Evolutionary conservation across 2,888 invertebrate genomes (phyloP), one percentile per base, ranked within the genome.

Genomic region (Apodemia duryi): DNA sequence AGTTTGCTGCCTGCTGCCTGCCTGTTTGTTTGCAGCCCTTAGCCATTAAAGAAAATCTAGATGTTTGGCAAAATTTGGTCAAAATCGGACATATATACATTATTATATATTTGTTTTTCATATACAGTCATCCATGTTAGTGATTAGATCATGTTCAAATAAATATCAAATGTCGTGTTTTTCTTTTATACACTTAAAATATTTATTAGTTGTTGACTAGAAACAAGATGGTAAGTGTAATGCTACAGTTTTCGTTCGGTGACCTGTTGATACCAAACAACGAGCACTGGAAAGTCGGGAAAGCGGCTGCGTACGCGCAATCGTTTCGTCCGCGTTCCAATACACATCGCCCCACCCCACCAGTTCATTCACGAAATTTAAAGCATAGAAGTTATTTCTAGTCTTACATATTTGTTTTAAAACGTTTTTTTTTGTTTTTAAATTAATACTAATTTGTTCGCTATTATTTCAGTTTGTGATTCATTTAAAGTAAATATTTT

Each of bases 241-340:
- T 62, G 61, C 65, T 70, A 67, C 67, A 68, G 69, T 71, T 74
- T 73, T 74, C 67, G 72, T 69, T 69, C 68, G 69, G 66, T 74
- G 70, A 72, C 76, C 73, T 76, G 75, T 11, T 57, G 57, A 57
- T 35, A 57, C 32, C 57, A 57, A 57, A 57, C 78, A 77, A 76
- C 73, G 73, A 68, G 71, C 72, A 74, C 78, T 81, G 86, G 86
- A 88, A 88, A 88, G 86, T 85, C 84, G 86, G 88, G 86, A 89
- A 88, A 87, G 87, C 75, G 73, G 64, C 72, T 74, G 76, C 78
- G 76, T 79, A 77, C 81, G 79, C 78, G 72, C 71, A 74, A 71
- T 71, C 72, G 72, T 68, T 75, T 78, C 79, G 81, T 84, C 83
- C 86, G 86, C 87, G 85, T 85, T 86, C 85, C 85, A 76, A 77